Conservation (phyloP, 2,797 vertebrate species). For the Cephalopachus bancanus region DNA sequence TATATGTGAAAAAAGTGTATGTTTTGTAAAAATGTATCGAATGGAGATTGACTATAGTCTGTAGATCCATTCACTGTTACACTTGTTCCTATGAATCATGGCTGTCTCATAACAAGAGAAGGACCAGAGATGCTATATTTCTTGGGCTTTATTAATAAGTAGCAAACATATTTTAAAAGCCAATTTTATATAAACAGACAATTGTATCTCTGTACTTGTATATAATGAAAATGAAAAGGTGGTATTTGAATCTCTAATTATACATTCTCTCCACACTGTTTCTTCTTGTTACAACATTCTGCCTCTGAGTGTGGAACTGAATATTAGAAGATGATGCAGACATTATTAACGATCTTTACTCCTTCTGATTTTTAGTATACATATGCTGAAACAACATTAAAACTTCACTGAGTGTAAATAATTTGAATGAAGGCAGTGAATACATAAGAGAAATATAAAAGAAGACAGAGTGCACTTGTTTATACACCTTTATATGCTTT, state of each 20-base stretch:
- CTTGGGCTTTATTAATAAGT: conserved; percentile 29
- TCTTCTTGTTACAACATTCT: conserved; percentile 26
- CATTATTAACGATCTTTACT: conserved; percentile 32
- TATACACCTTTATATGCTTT: not conserved
- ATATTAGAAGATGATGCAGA: conserved; percentile 19
- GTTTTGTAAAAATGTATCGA: not conserved
- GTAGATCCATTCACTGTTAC: not conserved
- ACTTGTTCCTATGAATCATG: not conserved
- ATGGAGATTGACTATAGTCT: not conserved
- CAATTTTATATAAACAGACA: not conserved
- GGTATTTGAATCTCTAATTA: conserved; percentile 44
- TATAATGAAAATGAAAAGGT: not conserved
- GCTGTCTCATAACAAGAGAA: not conserved
- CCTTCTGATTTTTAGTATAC: not conserved
- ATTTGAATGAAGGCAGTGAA: conserved; percentile 23
- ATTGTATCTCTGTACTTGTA: conserved; percentile 29
- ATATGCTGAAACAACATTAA: conserved; percentile 16
- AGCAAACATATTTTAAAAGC: not conserved
- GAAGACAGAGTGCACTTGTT: not conserved
- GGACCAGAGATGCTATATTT: not conserved
- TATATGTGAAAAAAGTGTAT: not conserved
- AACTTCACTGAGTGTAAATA: not conserved
- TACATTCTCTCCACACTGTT: not conserved
- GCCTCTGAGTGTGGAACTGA: not conserved
- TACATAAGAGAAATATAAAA: not conserved